Evolutionary conservation across 2,113 vertebrate genomes (phyloP).

Genomic region (Brachirus orientalis): DNA sequence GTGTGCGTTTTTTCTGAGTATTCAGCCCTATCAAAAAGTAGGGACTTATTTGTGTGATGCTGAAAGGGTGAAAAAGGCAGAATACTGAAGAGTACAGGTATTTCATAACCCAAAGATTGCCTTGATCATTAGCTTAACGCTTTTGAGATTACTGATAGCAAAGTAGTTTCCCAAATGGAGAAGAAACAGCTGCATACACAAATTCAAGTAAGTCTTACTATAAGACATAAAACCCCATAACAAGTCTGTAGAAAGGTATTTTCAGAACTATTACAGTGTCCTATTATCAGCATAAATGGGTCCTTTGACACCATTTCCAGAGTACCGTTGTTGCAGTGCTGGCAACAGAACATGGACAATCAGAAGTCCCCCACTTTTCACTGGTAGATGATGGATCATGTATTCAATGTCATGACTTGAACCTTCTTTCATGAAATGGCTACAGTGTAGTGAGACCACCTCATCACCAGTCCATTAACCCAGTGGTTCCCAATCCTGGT

Average conservation of each 20-base stretch:
- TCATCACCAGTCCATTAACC: conserved; percentile 56
- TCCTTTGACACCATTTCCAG: conserved; percentile 63
- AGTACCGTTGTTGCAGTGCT: conserved; percentile 65
- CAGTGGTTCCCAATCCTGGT: too few species aligned
- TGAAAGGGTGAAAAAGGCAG: conserved; percentile 50
- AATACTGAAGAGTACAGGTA: conserved; percentile 79
- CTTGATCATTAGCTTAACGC: conserved; percentile 75
- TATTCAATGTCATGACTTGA: conserved; percentile 45
- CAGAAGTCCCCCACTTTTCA: conserved; percentile 46
- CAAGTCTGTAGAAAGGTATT: conserved; percentile 75
- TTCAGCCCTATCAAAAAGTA: conserved; percentile 63
- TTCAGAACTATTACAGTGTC: conserved; percentile 82
- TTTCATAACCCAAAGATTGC: conserved; percentile 75
- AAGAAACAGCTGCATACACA: conserved; percentile 82
- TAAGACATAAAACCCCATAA: conserved; percentile 85
- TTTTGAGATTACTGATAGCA: conserved; percentile 71
- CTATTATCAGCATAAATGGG: conserved; percentile 74
- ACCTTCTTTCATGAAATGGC: conserved; percentile 74
- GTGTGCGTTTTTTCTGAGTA: conserved; percentile 68
- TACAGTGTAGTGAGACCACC: conserved; percentile 63
- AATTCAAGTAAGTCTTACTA: conserved; percentile 89
- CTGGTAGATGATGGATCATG: conserved; percentile 34
- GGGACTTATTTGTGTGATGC: conserved; percentile 52
- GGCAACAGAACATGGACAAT: conserved; percentile 65
- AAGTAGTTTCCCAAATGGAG: conserved; percentile 79